Conservation (phyloP, 2,888 invertebrate species). For the Cylindroiulus punctatus region DNA sequence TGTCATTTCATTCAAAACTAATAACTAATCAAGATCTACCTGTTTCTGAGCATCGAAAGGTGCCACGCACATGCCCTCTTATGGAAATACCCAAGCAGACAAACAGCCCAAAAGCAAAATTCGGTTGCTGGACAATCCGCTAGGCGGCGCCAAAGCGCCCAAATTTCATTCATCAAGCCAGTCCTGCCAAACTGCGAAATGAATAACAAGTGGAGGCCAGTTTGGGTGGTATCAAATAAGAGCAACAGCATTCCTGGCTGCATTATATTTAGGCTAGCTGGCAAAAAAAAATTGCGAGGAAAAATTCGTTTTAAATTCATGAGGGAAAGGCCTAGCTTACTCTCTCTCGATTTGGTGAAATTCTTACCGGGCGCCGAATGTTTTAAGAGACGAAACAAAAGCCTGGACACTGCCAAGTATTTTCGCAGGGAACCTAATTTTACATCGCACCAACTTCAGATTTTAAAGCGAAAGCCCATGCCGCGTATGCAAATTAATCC, state of each 20-base stretch:
- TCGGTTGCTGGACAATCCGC: neutral
- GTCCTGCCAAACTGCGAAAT: neutral
- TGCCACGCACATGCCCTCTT: neutral
- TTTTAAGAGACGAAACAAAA: neutral
- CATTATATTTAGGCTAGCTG: slow-evolving; percentile 18
- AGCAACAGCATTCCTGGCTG: slow-evolving; percentile 18
- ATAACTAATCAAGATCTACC: neutral
- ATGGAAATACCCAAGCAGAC: neutral
- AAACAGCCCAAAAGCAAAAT: neutral
- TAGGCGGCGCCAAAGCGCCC: neutral
- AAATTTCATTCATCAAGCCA: slow-evolving; percentile 7
- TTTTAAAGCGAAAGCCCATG: neutral
- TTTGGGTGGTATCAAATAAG: slow-evolving; percentile 4
- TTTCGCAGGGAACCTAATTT: neutral
- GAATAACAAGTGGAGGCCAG: slow-evolving; percentile 11
- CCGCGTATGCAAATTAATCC: too few relatives aligned
- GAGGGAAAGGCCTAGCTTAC: neutral
- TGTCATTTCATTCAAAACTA: neutral
- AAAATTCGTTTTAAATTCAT: slow-evolving; percentile 18
- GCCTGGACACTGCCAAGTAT: neutral
- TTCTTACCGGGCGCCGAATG: slow-evolving; percentile 10
- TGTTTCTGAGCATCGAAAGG: neutral
- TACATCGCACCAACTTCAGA: neutral
- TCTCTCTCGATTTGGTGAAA: neutral
- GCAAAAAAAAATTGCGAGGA: neutral